A percentile compares a stretch with the other conserved stretches of the same genome.
Conservation (phyloP, 2,113 vertebrate species). For the Climacteris rufus region DNA sequence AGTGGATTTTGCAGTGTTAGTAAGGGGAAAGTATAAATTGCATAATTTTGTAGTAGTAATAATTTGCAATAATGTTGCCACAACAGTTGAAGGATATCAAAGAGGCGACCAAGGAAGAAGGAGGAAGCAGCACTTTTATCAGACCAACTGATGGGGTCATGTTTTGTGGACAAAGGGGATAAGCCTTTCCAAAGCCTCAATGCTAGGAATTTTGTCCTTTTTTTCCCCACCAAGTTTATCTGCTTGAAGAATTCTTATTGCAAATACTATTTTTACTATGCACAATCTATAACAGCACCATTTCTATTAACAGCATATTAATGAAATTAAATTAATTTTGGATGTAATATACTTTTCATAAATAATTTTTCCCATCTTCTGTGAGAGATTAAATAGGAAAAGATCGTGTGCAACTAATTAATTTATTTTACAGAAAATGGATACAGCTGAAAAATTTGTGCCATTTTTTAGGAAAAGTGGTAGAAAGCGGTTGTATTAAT, state of each 20-base stretch:
- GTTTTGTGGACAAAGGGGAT: not conserved
- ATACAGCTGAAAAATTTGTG: not conserved
- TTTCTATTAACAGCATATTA: not conserved
- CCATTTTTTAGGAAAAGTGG: not conserved
- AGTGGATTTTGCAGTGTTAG: not conserved
- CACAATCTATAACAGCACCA: fast-evolving
- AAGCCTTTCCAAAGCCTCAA: not conserved
- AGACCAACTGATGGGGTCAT: not conserved
- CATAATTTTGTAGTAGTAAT: not conserved
- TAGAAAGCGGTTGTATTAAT: not conserved
- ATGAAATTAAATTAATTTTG: not conserved
- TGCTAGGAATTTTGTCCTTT: not conserved
- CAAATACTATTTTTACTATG: not conserved
- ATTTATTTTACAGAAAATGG: not conserved
- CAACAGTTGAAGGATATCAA: not conserved
- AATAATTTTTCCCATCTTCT: not conserved
- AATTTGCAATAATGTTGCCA: not conserved
- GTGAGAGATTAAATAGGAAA: not conserved
- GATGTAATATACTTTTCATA: not conserved
- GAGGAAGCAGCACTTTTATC: not conserved
- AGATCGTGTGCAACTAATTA: not conserved
- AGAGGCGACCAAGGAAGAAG: not conserved
- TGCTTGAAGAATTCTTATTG: not conserved
- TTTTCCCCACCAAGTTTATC: not conserved
- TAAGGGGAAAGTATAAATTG: not conserved